These are phyloP conservation scores for Drosophila formosana DNA, from an alignment of 2,888 invertebrate genomes.

Conservation along the genomic window DNA sequence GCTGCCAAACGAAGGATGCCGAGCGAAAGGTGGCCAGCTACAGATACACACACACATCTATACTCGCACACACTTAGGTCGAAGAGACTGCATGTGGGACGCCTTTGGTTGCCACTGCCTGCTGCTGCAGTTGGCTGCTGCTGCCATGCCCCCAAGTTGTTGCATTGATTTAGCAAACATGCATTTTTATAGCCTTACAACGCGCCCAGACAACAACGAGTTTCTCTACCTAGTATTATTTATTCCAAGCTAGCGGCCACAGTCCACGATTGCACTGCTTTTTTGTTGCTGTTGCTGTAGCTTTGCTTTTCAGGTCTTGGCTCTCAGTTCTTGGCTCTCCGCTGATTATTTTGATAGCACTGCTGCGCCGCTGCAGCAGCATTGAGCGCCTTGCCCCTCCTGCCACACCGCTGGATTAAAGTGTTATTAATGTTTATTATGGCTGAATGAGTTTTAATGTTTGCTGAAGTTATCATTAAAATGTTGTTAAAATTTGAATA, in stretches of 20 bases:
- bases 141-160: conserved; percentile 80
- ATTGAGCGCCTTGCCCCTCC: background rate
- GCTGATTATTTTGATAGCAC: conserved; percentile 79
- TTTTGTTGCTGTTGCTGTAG: background rate
- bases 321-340: conserved; percentile 23
- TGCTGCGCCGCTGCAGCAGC: conserved; percentile 50
- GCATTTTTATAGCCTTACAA: conserved; percentile 79
- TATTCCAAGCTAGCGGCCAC: conserved; percentile 72
- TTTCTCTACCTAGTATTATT: conserved; percentile 74
- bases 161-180: conserved; percentile 83
- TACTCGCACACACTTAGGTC: conserved; percentile 35
- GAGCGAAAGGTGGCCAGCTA: conserved; percentile 76
- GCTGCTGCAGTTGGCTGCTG: conserved; percentile 43
- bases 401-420: conserved; percentile 72
- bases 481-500: conserved; percentile 82
- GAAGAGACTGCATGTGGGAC: conserved; percentile 67
- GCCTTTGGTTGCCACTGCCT: conserved; percentile 50
- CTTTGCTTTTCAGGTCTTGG: background rate
- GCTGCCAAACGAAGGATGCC: conserved; percentile 69
- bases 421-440: conserved; percentile 84
- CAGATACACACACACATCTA: conserved; percentile 28
- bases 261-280: conserved; percentile 71
- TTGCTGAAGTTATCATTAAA: conserved; percentile 83
- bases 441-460: conserved; percentile 84
- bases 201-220: conserved; percentile 78